A percentile compares a stretch with the other conserved stretches of the same genome.
phyloP scores from a whole-genome alignment of 2,113 vertebrate species.

The Carlito syrichta region DNA sequence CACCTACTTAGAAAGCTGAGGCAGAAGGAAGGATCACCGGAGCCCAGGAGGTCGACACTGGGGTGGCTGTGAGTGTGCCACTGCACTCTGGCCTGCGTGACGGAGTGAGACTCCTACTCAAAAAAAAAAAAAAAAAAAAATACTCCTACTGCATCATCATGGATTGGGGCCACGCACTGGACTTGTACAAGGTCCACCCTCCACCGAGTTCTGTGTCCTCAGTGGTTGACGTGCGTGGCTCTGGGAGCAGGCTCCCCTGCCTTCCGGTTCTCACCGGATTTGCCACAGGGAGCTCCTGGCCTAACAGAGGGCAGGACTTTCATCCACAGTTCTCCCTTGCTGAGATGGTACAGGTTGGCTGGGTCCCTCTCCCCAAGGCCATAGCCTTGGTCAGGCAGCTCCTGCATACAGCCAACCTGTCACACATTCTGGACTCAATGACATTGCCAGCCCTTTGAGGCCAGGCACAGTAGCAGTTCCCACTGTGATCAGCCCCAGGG shows the following conservation, averaged over 20 bases:
- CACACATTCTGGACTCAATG: no score
- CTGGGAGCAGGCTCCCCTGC: accelerated
- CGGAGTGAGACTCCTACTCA: no score
- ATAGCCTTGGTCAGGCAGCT: not conserved
- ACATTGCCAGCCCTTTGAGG: not conserved
- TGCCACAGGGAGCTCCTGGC: not conserved
- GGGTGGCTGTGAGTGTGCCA: no score
- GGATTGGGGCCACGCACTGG: not conserved
- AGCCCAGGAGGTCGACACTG: no score
- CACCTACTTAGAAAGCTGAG: no score
- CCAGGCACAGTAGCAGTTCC: not conserved
- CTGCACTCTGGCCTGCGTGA: no score
- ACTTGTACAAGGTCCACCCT: not conserved
- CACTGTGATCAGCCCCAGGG: not conserved
- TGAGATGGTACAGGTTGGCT: not conserved
- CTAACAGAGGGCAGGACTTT: no score
- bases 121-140: no score
- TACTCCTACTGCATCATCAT: not conserved
- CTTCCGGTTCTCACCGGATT: not conserved
- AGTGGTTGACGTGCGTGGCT: not conserved
- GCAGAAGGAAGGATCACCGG: no score
- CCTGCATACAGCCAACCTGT: not conserved
- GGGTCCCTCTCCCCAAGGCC: not conserved
- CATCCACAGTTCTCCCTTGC: not conserved
- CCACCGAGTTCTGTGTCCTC: not conserved